phyloP scores from a whole-genome alignment of 2,113 vertebrate genomes.

The Illadopsis cleaveri region DNA sequence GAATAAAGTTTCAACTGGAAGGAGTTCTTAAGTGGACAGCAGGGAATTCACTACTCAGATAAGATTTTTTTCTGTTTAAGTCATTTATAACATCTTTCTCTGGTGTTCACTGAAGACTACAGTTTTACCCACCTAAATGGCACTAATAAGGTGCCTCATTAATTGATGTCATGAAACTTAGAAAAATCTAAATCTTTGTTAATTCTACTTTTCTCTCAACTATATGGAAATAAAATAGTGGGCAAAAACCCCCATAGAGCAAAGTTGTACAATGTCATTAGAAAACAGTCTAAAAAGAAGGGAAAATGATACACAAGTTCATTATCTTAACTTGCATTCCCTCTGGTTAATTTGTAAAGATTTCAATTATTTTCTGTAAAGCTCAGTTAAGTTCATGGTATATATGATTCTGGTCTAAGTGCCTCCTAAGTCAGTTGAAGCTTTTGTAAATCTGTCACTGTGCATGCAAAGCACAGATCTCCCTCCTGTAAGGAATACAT shows the following conservation, averaged over 20 bases:
- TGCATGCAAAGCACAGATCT: not conserved
- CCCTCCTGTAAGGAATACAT: not conserved
- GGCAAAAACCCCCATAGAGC: fast-evolving
- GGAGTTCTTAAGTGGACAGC: not conserved
- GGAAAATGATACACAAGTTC: not conserved
- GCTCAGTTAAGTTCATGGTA: not conserved
- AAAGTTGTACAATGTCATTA: not conserved
- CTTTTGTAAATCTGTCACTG: not conserved
- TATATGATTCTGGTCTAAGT: not conserved
- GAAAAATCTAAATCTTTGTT: not conserved
- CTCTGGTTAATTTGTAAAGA: not conserved
- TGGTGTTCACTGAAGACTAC: not conserved
- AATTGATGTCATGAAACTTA: not conserved
- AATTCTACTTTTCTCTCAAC: not conserved
- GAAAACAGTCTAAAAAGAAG: not conserved
- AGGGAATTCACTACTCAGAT: not conserved
- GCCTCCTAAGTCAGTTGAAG: not conserved
- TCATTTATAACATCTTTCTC: not conserved
- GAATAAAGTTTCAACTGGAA: not conserved
- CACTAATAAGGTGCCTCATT: not conserved
- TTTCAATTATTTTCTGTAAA: not conserved
- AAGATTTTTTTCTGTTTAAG: not conserved
- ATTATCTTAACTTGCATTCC: not conserved
- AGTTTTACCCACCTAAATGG: not conserved
- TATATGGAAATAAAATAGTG: not conserved